phyloP scores from a whole-genome alignment of 2,113 vertebrate genomes.

The Lamprotornis superbus region DNA sequence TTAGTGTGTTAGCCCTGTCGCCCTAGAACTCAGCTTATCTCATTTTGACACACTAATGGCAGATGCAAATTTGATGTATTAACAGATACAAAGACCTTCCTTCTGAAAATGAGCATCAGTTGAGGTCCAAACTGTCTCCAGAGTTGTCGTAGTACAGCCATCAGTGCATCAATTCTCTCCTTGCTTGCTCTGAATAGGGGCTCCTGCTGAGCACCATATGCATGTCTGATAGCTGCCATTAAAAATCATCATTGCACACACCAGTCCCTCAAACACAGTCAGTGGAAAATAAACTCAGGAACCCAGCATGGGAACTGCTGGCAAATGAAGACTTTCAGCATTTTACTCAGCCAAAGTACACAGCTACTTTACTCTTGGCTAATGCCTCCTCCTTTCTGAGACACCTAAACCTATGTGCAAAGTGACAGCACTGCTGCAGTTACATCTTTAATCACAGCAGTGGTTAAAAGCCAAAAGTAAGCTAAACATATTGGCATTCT shows the following conservation, averaged over 20 bases:
- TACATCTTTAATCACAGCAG: constrained; percentile 71
- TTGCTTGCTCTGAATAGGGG: not conserved
- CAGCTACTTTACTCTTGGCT: constrained; percentile 51
- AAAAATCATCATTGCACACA: constrained; percentile 59
- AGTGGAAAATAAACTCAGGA: constrained; percentile 53
- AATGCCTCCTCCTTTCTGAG: constrained; percentile 20
- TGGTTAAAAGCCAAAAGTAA: constrained; percentile 71
- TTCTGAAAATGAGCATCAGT: not conserved
- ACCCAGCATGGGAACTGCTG: constrained; percentile 48
- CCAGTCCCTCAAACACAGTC: constrained; percentile 30
- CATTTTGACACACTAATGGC: not conserved
- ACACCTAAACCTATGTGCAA: constrained; percentile 43
- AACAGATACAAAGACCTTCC: not conserved
- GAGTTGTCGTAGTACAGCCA: not conserved
- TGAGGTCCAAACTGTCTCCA: not conserved
- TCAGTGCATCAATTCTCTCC: constrained; percentile 50
- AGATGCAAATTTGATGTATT: not conserved
- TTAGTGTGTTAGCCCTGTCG: not conserved
- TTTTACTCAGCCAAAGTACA: constrained; percentile 51
- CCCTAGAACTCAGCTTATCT: not conserved
- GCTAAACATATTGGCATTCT: constrained; percentile 70
- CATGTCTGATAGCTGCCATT: constrained; percentile 61
- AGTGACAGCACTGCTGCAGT: constrained; percentile 50
- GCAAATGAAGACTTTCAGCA: constrained; percentile 42
- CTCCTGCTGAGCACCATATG: constrained; percentile 59